phyloP scores from a whole-genome alignment of 1,140 invertebrate genomes.

The Gryllus bimaculatus region DNA sequence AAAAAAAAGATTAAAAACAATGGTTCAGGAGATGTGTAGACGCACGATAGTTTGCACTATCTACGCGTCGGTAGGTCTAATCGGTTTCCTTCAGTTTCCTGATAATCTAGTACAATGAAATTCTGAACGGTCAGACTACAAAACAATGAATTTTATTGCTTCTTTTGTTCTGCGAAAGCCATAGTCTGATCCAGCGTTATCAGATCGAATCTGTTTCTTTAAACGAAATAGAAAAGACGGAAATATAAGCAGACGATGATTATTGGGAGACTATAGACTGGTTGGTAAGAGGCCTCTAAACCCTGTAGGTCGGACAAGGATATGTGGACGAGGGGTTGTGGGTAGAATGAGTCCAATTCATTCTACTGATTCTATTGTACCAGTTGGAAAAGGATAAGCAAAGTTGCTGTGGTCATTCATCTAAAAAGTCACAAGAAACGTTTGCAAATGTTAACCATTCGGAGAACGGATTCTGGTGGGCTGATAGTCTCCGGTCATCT shows the following conservation, averaged over 20 bases:
- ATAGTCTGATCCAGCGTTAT: slow-evolving; percentile 76
- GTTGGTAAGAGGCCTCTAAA: slow-evolving; percentile 58
- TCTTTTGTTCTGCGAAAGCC: slow-evolving; percentile 51
- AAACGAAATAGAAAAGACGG: slow-evolving; percentile 76
- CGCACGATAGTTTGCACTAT: slow-evolving; percentile 52
- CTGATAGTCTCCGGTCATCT: too few species aligned
- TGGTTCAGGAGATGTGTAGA: slow-evolving; percentile 57
- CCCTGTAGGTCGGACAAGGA: slow-evolving; percentile 77
- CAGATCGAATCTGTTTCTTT: slow-evolving; percentile 49
- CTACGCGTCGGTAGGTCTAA: slow-evolving; percentile 43
- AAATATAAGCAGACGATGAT: slow-evolving; percentile 65
- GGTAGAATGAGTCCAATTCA: slow-evolving; percentile 93
- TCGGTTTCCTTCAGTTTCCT: slow-evolving; percentile 60
- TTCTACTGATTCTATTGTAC: slow-evolving; percentile 81
- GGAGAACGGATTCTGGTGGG: slow-evolving; percentile 68
- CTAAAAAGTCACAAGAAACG: slow-evolving; percentile 45
- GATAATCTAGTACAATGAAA: slow-evolving; percentile 73
- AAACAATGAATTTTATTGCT: slow-evolving; percentile 61
- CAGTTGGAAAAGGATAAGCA: slow-evolving; percentile 61
- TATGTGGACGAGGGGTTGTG: slow-evolving; percentile 65
- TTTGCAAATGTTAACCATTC: slow-evolving; percentile 84
- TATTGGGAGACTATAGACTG: slow-evolving; percentile 51
- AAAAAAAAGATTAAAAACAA: too few species aligned
- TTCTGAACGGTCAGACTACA: slow-evolving; percentile 56
- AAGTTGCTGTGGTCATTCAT: slow-evolving; percentile 36